Evolutionary conservation across 2,113 vertebrate genomes (phyloP), one percentile per base, ranked within the genome.

Genomic region (Heliornis fulica): DNA sequence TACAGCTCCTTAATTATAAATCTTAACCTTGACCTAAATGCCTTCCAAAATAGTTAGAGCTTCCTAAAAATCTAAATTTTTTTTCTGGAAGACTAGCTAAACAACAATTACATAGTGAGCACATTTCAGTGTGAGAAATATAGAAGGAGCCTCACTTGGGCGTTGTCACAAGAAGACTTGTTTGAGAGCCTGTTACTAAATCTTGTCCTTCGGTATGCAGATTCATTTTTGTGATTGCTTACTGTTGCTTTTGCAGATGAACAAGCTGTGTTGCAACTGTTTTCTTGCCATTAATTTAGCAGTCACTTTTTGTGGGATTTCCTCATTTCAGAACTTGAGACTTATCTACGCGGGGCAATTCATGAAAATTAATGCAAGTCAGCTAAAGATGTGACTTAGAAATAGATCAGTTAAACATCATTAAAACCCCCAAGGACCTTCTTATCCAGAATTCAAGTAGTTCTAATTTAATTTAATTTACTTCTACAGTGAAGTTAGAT

Each of bases 401-500:
- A 96, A 90, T 84, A 94, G 93, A 93, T 93, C 86, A 90, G 72
- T 93, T 94, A 92, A 88, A 89, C 13, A 1, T 70, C 89, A 70
- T 93, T 95, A 92, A 93, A 97, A 61, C 76, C 94, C 80, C 89
- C 43, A 71, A 89, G 91, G 89, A 92, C 89, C 76, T 83, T 94
- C 85, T 94, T 95, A 92, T 93, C 56, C 86, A 90, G 89, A 93
- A 93, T 92, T 95, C 85, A 92, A 97, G 93, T 92, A 64, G 86
- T 87, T 86, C 80, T 93, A 86, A 93, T 96, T 94, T 95, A 93
- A 97, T 94, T 96, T 94, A 95, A 96, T 96, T 96, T 94, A 94
- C 91, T 96, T 96, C 83, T 89, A 75, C 83, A 81, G 86, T 83
- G 86, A 92, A 93, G 83, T 92, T 93, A 83, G 72, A 94, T 90